Evolutionary conservation across 2,113 vertebrate genomes (phyloP).

Genomic region (Anser cygnoides): DNA sequence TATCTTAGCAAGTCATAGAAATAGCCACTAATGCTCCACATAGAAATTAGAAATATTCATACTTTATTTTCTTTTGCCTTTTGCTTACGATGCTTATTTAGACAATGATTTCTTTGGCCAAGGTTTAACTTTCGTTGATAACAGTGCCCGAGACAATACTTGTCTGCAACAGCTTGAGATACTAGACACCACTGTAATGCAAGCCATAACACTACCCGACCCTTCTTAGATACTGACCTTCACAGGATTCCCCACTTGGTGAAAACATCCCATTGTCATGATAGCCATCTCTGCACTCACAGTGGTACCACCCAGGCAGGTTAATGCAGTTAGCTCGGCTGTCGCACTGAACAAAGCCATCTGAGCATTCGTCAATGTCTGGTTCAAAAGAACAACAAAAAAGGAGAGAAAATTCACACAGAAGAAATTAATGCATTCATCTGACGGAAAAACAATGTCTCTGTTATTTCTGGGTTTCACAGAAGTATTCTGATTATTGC

Average conservation of each 20-base stretch:
- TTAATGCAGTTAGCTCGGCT: constrained; percentile 95
- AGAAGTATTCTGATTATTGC: not conserved
- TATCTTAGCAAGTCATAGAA: not conserved
- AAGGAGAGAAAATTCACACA: not conserved
- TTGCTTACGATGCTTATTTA: not conserved
- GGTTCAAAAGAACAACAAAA: constrained; percentile 46
- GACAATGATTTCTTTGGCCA: not conserved
- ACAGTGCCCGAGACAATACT: not conserved
- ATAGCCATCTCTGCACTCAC: constrained; percentile 96
- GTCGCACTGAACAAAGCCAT: constrained; percentile 96
- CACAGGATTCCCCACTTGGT: constrained; percentile 92
- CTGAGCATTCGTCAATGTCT: constrained; percentile 97
- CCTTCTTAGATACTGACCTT: constrained; percentile 83
- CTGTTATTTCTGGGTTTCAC: not conserved
- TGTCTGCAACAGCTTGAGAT: not conserved
- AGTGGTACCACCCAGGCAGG: constrained; percentile 99
- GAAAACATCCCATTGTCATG: constrained; percentile 98
- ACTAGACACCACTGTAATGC: not conserved
- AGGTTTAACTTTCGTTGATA: not conserved
- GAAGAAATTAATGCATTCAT: not conserved
- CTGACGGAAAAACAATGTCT: not conserved
- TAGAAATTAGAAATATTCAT: not conserved
- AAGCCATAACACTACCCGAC: not conserved
- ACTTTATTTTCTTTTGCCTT: not conserved
- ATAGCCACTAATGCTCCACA: not conserved